Percentiles rank a stretch among this genome's conserved stretches.
Conservation (phyloP, 2,113 vertebrate genomes). For the Nothobranchius kuhntae region DNA sequence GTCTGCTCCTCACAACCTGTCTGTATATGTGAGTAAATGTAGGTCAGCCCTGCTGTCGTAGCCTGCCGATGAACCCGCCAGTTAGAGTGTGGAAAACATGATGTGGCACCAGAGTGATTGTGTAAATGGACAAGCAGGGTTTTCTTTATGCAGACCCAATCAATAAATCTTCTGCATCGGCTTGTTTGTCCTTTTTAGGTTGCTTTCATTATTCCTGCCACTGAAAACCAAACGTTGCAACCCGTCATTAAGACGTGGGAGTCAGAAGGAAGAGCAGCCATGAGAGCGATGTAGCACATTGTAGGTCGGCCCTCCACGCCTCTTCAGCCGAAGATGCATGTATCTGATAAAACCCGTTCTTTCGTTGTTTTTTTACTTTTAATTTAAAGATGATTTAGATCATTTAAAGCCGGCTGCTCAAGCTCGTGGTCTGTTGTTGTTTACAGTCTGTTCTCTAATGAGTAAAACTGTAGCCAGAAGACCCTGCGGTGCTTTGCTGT, state of each 20-base stretch:
- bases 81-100: constrained; percentile 49
- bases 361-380: constrained; percentile 17
- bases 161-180: constrained; percentile 9
- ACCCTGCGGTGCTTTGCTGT: constrained; percentile 56
- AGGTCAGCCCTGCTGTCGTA: constrained; percentile 73
- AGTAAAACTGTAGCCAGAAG: constrained; percentile 38
- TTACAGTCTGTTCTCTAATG: constrained; percentile 16
- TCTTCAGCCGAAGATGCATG: constrained; percentile 22
- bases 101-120: constrained; percentile 34
- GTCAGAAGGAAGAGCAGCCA: constrained; percentile 21
- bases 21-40: constrained; percentile 58
- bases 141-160: background rate
- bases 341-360: constrained; percentile 49
- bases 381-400: constrained; percentile 66
- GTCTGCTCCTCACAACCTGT: constrained; percentile 2
- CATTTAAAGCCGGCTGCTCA: constrained; percentile 45
- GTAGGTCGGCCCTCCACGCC: constrained; percentile 25
- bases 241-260: constrained; percentile 29
- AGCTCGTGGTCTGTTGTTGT: constrained; percentile 14
- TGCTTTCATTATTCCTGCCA: background rate
- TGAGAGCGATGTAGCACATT: constrained; percentile 32
- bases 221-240: background rate
- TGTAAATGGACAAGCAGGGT: background rate
- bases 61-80: constrained; percentile 64
- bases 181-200: constrained; percentile 7